A percentile compares a stretch with the other conserved stretches of the same genome.
phyloP scores from a whole-genome alignment of 2,797 vertebrate species.

The Spondyliosoma cantharus region DNA sequence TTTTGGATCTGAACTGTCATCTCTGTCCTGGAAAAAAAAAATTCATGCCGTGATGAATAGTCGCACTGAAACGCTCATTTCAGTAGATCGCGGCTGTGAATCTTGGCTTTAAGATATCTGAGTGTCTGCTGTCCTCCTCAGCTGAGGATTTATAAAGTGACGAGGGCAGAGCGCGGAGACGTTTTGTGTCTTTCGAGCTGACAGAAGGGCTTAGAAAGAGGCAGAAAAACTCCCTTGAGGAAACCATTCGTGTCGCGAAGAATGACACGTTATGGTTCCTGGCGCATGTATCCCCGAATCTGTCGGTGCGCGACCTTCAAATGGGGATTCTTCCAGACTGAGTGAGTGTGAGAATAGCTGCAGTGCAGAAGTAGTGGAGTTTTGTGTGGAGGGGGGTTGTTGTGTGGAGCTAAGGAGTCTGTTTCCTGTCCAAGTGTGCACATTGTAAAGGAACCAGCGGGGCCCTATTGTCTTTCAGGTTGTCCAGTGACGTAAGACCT shows the following conservation, averaged over 20 bases:
- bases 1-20: constrained; percentile 48
- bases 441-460: constrained; percentile 71
- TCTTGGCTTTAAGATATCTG: constrained; percentile 46
- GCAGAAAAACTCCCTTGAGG: constrained; percentile 47
- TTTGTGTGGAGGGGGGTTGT: constrained; percentile 45
- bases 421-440: constrained; percentile 74
- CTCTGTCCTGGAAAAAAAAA: constrained; percentile 37
- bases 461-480: constrained; percentile 75
- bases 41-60: constrained; percentile 25
- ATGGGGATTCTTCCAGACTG: constrained; percentile 36
- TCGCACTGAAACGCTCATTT: constrained; percentile 36
- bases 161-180: constrained; percentile 40
- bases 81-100: constrained; percentile 18
- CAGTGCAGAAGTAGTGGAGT: constrained; percentile 24
- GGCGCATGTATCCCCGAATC: constrained; percentile 13
- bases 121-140: constrained; percentile 62
- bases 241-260: constrained; percentile 55
- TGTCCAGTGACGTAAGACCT: constrained; percentile 67
- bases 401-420: constrained; percentile 51
- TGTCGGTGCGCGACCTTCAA: constrained; percentile 14
- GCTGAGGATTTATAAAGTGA: constrained; percentile 67
- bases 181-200: constrained; percentile 56
- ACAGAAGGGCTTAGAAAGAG: constrained; percentile 50
- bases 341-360: constrained; percentile 67
- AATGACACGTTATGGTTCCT: constrained; percentile 41